Base-by-base conservation (phyloP, 1,140 invertebrate genomes). In the Drosophila mauritiana region DNA sequence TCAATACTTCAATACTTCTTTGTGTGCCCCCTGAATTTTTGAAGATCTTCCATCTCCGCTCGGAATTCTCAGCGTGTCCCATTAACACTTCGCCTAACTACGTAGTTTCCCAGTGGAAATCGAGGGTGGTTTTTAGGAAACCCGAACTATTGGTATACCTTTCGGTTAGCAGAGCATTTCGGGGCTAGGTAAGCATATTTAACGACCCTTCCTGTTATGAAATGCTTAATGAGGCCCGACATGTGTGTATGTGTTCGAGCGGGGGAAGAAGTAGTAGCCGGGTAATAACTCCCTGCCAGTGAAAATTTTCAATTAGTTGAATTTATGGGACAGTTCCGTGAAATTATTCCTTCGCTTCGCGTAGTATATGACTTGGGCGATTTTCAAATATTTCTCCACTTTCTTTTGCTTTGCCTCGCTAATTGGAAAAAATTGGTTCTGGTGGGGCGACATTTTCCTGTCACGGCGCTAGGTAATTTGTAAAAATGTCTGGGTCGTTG, bases 51-150 rank as follows among this genome's bases (percentile, higher is more conserved):
- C 64, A 54, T 82, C 63, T 64, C 53, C 69, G 70, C 54, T 37
- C 51, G 65, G 68, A 61, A 46, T 77, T 59, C 61, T 37, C 43
- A 39, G 72, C 54, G 81, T 80, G 81, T 84, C 73, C 79, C 81
- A 86, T 86, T 86, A 86, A 88, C 83, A 86, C 83, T 88, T 83
- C 63, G 78, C 72, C 65, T 78, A 78, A 70, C 80, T 57, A 43
- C 34, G 63, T 45, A 74, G 52, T 79, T 65, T 39, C 64, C 65
- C 25, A 12, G 8, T 12, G 20, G 6, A 51, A 34, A 31, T 51
- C 27, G 42, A 73, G 81, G 80, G 80, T 80, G 74, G 81, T 62
- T 83, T 63, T 37, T 31, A 8, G 11, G 36, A 25, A 58, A 48
- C 64, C 65, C 36, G 52, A 57, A 42, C 37, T 54, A 62, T 36